These are phyloP conservation scores for Eumerus sabulonum DNA, from an alignment of 2,888 invertebrate species.

Conservation along the genomic window DNA sequence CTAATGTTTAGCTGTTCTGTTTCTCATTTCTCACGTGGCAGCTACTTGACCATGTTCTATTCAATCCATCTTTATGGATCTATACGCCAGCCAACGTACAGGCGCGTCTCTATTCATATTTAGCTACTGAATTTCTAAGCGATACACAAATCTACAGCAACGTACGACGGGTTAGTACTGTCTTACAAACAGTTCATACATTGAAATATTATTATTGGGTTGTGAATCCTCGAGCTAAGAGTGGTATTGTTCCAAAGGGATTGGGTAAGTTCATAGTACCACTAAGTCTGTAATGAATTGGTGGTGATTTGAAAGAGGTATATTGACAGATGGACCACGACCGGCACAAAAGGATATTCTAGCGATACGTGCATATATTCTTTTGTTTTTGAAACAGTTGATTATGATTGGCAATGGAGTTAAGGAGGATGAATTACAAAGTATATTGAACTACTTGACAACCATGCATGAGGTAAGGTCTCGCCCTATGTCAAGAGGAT, in stretches of 20 bases:
- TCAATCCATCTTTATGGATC: constrained; percentile 99
- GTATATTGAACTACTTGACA: constrained; percentile 97
- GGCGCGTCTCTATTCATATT: constrained; percentile 95
- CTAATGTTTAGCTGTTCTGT: constrained; percentile 91
- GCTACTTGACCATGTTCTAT: constrained; percentile 98
- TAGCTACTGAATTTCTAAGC: constrained; percentile 98
- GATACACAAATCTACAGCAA: constrained; percentile 99
- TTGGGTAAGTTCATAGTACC: constrained; percentile 83
- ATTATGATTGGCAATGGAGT: constrained; percentile 98
- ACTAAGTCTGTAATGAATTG: neutral
- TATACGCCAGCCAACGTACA: constrained; percentile 98
- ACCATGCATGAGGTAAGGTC: constrained; percentile 94
- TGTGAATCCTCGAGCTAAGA: constrained; percentile 95
- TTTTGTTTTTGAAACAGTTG: constrained; percentile 96
- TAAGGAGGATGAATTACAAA: constrained; percentile 99
- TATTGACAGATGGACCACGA: constrained; percentile 90
- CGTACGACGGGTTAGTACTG: constrained; percentile 97
- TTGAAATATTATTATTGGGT: constrained; percentile 99
- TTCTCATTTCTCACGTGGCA: constrained; percentile 95
- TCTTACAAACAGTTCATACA: constrained; percentile 98
- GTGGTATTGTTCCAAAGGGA: constrained; percentile 97
- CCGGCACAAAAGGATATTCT: constrained; percentile 96
- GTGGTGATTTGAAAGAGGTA: neutral
- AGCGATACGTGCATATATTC: constrained; percentile 95
- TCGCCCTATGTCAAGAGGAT: neutral